Evolutionary conservation across 2,797 vertebrate species (phyloP), one percentile per base, ranked within the genome.

Genomic region (Myoxocephalus aenaeus): DNA sequence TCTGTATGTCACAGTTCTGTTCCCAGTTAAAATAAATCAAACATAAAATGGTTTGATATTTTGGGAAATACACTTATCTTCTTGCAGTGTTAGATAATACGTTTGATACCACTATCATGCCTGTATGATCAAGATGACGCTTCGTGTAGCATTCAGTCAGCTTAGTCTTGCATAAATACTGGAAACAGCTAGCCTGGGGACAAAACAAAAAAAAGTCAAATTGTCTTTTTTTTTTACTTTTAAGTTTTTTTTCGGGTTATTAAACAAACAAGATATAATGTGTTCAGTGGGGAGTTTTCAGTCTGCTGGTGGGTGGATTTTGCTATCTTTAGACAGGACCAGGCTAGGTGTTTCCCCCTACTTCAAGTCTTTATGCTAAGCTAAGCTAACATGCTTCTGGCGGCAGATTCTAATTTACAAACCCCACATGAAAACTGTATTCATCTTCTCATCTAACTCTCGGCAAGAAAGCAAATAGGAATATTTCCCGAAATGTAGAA

Each of bases 21-120:
- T 77, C 65, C 80, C 72, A 40, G 66, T n/a, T 51, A 10, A 77
- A 66, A 75, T 54, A 27, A 73, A 71, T 72, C 17, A 53, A 56
- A 75, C 29, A 69, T 32, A 34, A 36, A 63, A 50, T 56, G 13
- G n/a, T 46, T 48, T 44, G 18, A 53, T 34, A 4, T 67, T 65
- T 36, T 42, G 4, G 38, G 40, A 58, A 68, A 64, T 15, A 32
- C 22, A 40, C 13, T 3, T 13, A 1, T 14, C 34, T 63, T 67
- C 13, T 57, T 64, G 14, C 36, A 15, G 40, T 34, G 34, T 71
- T 20, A 40, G 22, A 32, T 20, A 34, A 57, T 27, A 50, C 22
- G 14, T 74, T 20, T 58, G 32, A 69, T 36, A 13, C 6, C 12
- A n/a, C 1, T 54, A 13, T 27, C 17, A 5, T 5, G 5, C 6